A percentile compares a stretch with the other conserved stretches of the same genome.
Evolutionary conservation across 2,888 invertebrate genomes (phyloP).

Genomic region (Fissipunctia ypsillon): DNA sequence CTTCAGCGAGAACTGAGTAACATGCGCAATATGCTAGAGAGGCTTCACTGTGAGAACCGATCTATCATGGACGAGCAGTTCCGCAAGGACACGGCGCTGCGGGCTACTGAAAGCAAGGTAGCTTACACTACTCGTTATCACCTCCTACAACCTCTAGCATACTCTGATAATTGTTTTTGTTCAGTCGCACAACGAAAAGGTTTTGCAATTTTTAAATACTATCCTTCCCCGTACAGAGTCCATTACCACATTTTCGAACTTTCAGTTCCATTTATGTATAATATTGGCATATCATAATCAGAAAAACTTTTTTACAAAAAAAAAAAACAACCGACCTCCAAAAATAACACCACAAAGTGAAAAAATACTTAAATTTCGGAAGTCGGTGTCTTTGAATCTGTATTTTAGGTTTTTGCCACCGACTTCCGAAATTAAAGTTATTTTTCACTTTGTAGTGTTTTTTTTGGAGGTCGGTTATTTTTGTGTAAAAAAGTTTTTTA

Average conservation of each 20-base stretch:
- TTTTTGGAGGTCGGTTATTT: no score
- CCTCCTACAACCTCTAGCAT: not conserved
- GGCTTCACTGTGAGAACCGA: slow-evolving; percentile 81
- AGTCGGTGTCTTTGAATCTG: no score
- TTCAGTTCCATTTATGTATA: not conserved
- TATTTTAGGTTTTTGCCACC: no score
- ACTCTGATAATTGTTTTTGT: not conserved
- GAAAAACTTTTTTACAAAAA: no score
- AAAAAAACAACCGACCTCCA: no score
- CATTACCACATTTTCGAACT: not conserved
- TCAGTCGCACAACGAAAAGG: not conserved
- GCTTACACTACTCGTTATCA: not conserved
- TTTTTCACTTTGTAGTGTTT: no score
- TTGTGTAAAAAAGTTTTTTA: no score
- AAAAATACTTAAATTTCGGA: no score
- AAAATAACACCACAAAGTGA: no score
- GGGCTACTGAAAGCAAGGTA: slow-evolving; percentile 78
- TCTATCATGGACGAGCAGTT: slow-evolving; percentile 83
- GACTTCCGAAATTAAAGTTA: no score
- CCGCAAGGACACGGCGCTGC: slow-evolving; percentile 76
- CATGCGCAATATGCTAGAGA: slow-evolving; percentile 80
- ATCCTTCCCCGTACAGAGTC: not conserved
- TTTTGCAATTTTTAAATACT: not conserved
- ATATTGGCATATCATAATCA: not conserved
- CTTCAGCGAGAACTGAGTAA: slow-evolving; percentile 87